phyloP scores from a whole-genome alignment of 2,113 vertebrate species.

The Orycteropus afer region DNA sequence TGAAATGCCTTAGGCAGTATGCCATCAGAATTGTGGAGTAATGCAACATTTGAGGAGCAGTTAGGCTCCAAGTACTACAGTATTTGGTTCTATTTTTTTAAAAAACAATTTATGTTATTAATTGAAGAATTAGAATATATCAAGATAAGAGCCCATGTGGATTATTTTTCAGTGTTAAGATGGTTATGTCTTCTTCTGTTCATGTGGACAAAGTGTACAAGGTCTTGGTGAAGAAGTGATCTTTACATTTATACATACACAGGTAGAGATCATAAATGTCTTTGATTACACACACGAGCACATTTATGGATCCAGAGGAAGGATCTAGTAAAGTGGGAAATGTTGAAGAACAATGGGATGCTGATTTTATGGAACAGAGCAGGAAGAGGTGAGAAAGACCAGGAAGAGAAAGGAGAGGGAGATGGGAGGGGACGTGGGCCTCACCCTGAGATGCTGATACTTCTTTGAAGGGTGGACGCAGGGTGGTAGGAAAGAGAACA shows the following conservation, averaged over 20 bases:
- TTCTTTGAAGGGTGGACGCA: neutral
- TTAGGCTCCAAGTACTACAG: neutral
- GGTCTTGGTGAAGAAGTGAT: neutral
- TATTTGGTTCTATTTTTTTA: constrained; percentile 27
- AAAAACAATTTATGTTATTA: neutral
- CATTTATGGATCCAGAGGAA: neutral
- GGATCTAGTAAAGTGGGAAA: neutral
- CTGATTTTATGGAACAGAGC: neutral
- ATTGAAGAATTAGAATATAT: neutral
- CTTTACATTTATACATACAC: neutral
- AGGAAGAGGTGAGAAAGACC: neutral
- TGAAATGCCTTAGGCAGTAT: too few species aligned
- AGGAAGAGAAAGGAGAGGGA: neutral
- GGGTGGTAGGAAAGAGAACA: neutral
- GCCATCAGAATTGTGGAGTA: neutral
- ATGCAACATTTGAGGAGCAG: neutral
- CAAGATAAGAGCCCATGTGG: neutral
- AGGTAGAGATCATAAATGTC: neutral
- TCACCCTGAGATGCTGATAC: neutral
- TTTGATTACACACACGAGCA: neutral
- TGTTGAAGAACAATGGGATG: neutral
- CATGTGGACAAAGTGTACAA: neutral
- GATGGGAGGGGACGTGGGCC: neutral
- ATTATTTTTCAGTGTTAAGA: neutral
- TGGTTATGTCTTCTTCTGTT: neutral